phyloP scores from a whole-genome alignment of 2,888 invertebrate genomes.

The Cephus runcator region DNA sequence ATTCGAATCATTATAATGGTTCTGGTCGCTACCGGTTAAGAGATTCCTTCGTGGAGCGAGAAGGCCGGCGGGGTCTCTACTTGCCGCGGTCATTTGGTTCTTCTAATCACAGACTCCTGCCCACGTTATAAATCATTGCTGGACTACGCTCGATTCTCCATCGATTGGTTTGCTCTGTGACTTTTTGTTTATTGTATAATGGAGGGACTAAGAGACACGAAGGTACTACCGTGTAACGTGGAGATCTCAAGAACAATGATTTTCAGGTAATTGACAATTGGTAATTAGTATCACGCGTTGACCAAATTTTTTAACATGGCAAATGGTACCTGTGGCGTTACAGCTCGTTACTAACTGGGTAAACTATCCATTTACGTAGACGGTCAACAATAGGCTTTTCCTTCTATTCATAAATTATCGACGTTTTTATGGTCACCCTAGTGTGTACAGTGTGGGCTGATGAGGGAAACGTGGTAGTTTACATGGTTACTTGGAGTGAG shows the following conservation, averaged over 20 bases:
- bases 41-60: conserved; percentile 42
- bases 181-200: conserved; percentile 23
- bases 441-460: not conserved
- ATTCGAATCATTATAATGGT: conserved; percentile 62
- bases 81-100: conserved; percentile 46
- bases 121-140: conserved; percentile 51
- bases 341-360: not conserved
- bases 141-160: conserved; percentile 32
- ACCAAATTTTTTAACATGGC: not conserved
- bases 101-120: conserved; percentile 51
- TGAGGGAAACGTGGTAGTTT: not conserved
- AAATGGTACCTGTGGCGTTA: not conserved
- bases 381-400: not conserved
- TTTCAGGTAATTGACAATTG: not conserved
- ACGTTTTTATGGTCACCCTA: conserved; percentile 16
- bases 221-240: not conserved
- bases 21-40: conserved; percentile 50
- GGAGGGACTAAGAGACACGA: not conserved
- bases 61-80: conserved; percentile 11
- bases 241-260: not conserved
- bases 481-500: not conserved
- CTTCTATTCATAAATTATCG: conserved; percentile 8
- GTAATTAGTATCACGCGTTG: not conserved
- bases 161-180: conserved; percentile 45
- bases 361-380: not conserved